A percentile compares a stretch with the other conserved stretches of the same genome.
phyloP scores from a whole-genome alignment of 2,888 invertebrate genomes.

The Apocheima hispidaria region DNA sequence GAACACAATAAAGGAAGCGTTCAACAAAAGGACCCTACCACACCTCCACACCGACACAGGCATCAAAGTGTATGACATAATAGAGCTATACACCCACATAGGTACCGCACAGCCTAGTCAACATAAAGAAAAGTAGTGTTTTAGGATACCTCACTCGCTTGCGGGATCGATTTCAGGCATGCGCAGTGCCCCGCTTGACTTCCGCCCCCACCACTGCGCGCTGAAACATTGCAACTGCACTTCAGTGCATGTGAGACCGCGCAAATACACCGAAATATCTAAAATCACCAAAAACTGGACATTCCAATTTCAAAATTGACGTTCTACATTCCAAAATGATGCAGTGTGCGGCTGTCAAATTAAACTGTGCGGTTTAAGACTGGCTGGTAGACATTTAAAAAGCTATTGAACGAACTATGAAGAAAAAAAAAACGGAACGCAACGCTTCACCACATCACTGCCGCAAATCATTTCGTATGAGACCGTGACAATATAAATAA shows the following conservation, averaged over 20 bases:
- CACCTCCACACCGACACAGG: constrained; percentile 59
- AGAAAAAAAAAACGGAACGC: constrained; percentile 78
- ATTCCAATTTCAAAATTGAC: constrained; percentile 3
- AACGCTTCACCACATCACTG: constrained; percentile 57
- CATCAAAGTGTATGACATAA: constrained; percentile 84
- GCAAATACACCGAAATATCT: constrained; percentile 56
- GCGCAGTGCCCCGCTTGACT: constrained; percentile 65
- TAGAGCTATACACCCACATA: constrained; percentile 59
- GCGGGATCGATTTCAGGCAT: constrained; percentile 82
- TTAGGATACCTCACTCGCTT: constrained; percentile 72
- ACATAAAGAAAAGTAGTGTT: constrained; percentile 66
- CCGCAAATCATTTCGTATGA: constrained; percentile 66
- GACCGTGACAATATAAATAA: constrained; percentile 70
- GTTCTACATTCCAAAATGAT: constrained; percentile 37
- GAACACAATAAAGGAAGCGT: constrained; percentile 45
- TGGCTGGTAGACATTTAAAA: constrained; percentile 35
- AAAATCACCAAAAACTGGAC: not conserved
- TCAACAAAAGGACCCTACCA: constrained; percentile 46
- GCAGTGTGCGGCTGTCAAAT: constrained; percentile 31
- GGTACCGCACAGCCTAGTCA: constrained; percentile 42
- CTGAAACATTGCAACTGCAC: constrained; percentile 80
- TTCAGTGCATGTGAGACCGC: constrained; percentile 80
- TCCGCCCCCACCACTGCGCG: constrained; percentile 59
- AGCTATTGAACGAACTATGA: constrained; percentile 70
- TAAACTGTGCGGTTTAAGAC: constrained; percentile 25